Evolutionary conservation across 2,888 invertebrate genomes (phyloP), one percentile per base, ranked within the genome.

Genomic region (Nymphalis c-album): DNA sequence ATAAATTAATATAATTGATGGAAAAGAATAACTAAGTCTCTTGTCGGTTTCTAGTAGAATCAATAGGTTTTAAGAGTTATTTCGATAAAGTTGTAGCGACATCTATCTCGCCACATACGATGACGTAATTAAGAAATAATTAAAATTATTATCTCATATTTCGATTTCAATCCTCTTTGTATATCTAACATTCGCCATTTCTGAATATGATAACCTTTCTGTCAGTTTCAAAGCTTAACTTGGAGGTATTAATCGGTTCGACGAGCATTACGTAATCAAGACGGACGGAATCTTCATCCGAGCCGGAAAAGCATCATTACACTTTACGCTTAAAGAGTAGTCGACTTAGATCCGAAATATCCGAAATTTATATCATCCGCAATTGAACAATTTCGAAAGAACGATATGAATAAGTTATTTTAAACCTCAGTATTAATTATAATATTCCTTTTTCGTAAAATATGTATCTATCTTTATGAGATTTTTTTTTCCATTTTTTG

Each of bases 291-390:
- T 72, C 77, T 73, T 75, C 76, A 76, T 76, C 71, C 77, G 78
- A 77, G 76, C 72, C 71, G 75, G 76, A 77, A 83, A 84, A 82
- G 78, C 84, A 81, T 82, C 80, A 80, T 82, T 82, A 80, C 76
- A 79, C 74, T 81, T 71, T 68, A 50, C 64, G 58, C 60, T 51
- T 53, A 68, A 63, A 50, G 57, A 35, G 40, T n/a, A 64, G 51
- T 61, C 55, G 55, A 22, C 51, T 51, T 22, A 20, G 63, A 62
- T 65, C 57, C 57, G 63, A 40, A 45, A 67, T 62, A 48, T 62
- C 64, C 48, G 17, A 67, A 63, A 63, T 67, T 71, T 66, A 64
- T 69, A 69, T n/a, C 45, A 48, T 59, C 63, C 63, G 18, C 60
- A 63, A 46, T 63, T 57, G 10, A 6, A 57, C 35, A 57, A 35